Evolutionary conservation across 2,888 invertebrate genomes (phyloP).

Genomic region (Chrysopilus asiliformis): DNA sequence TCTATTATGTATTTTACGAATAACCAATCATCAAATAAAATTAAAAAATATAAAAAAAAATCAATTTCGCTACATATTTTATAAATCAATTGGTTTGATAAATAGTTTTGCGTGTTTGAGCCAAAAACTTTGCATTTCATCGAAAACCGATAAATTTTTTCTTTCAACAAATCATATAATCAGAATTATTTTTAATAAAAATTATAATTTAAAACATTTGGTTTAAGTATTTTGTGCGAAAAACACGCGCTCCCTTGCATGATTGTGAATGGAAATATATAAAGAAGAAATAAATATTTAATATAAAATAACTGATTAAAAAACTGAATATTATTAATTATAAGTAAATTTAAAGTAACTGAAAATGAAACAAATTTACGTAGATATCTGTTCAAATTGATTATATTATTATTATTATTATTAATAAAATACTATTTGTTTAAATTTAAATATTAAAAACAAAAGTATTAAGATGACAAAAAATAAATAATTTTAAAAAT

Average conservation of each 20-base stretch:
- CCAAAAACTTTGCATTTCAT: neutral
- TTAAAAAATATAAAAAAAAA: conserved; percentile 4
- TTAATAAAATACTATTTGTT: too few species aligned
- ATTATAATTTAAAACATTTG: neutral
- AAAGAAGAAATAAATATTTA: neutral
- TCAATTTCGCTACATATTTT: neutral
- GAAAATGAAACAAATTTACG: too few species aligned
- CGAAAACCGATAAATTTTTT: neutral
- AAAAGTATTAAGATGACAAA: too few species aligned
- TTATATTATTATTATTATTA: too few species aligned
- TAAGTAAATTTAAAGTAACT: too few species aligned
- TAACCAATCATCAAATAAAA: too few species aligned
- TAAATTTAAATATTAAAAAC: too few species aligned
- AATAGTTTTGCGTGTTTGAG: neutral
- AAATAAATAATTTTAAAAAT: too few species aligned
- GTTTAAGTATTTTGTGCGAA: conserved; percentile 3
- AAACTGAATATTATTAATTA: too few species aligned
- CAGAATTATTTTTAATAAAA: neutral
- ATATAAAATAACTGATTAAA: too few species aligned
- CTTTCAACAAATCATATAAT: neutral
- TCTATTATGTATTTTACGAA: too few species aligned
- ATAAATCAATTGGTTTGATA: neutral
- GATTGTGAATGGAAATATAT: conserved; percentile 8
- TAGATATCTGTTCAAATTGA: too few species aligned
- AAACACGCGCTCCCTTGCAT: conserved; percentile 11